A percentile compares a stretch with the other conserved stretches of the same genome.
Evolutionary conservation across 2,888 invertebrate species (phyloP).

Genomic region (Cerceris rybyensis): DNA sequence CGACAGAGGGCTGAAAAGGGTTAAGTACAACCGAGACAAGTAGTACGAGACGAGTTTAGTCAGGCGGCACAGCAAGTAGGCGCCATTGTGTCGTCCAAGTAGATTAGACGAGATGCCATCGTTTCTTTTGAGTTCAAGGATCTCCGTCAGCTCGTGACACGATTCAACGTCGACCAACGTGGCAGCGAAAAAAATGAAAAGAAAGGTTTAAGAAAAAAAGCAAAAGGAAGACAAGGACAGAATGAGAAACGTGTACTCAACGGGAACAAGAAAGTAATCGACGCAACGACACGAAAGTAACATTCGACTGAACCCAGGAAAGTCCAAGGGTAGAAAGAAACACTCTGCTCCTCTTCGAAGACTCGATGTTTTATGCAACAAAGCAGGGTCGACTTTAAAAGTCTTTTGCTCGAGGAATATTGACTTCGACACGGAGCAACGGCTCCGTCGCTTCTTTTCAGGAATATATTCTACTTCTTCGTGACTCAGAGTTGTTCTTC

Average conservation of each 20-base stretch:
- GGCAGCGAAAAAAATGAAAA: neutral
- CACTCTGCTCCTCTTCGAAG: neutral
- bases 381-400: conserved; percentile 12
- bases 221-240: neutral
- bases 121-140: conserved; percentile 9
- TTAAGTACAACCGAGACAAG: conserved; percentile 29
- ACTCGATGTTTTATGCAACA: conserved; percentile 36
- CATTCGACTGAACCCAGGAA: conserved; percentile 5
- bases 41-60: conserved; percentile 34
- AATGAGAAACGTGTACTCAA: neutral
- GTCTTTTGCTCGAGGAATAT: conserved; percentile 16
- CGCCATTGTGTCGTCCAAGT: conserved; percentile 33
- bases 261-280: neutral
- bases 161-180: neutral
- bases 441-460: neutral
- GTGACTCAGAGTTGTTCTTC: conserved; percentile 22
- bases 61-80: conserved; percentile 30
- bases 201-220: neutral
- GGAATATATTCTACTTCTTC: conserved; percentile 21
- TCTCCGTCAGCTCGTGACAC: neutral
- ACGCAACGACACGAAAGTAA: neutral
- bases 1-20: neutral
- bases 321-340: conserved; percentile 2
- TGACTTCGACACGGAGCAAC: conserved; percentile 14
- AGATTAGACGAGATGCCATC: conserved; percentile 13